Percentiles rank a stretch among this genome's conserved stretches.
Evolutionary conservation across 2,888 invertebrate species (phyloP).

Genomic region (Chrysolina haemoptera): DNA sequence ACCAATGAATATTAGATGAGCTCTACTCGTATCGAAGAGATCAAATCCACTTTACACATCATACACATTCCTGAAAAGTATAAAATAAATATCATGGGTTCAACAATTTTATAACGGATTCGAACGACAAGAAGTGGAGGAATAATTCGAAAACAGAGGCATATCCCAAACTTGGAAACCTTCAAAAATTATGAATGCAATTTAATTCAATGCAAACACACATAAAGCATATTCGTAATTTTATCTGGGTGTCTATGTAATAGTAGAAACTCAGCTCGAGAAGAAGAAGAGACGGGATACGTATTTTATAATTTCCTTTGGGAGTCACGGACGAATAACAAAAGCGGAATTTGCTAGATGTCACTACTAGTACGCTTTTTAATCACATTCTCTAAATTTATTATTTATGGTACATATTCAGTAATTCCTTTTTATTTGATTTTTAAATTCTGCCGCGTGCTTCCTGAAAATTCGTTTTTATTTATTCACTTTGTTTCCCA

Average conservation of each 20-base stretch:
- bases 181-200: slow-evolving; percentile 60
- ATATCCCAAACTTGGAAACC: slow-evolving; percentile 47
- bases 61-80: neutral
- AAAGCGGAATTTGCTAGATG: slow-evolving; percentile 58
- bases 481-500: slow-evolving; percentile 54
- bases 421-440: slow-evolving; percentile 61
- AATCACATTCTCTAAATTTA: slow-evolving; percentile 63
- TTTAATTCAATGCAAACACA: slow-evolving; percentile 64
- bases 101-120: slow-evolving; percentile 31
- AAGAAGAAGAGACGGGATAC: slow-evolving; percentile 58
- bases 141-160: slow-evolving; percentile 39
- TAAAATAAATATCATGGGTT: neutral
- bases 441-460: slow-evolving; percentile 51
- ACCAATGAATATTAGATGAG: too few relatives aligned
- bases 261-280: slow-evolving; percentile 51
- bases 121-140: slow-evolving; percentile 44
- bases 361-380: slow-evolving; percentile 63
- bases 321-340: slow-evolving; percentile 57
- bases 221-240: slow-evolving; percentile 65
- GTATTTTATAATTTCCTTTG: slow-evolving; percentile 70
- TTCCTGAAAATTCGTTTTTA: slow-evolving; percentile 49
- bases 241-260: slow-evolving; percentile 61
- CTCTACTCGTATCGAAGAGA: neutral
- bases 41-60: neutral
- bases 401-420: slow-evolving; percentile 60